Base-by-base conservation (phyloP, 2,113 vertebrate species). In the Budorcas taxicolor region DNA sequence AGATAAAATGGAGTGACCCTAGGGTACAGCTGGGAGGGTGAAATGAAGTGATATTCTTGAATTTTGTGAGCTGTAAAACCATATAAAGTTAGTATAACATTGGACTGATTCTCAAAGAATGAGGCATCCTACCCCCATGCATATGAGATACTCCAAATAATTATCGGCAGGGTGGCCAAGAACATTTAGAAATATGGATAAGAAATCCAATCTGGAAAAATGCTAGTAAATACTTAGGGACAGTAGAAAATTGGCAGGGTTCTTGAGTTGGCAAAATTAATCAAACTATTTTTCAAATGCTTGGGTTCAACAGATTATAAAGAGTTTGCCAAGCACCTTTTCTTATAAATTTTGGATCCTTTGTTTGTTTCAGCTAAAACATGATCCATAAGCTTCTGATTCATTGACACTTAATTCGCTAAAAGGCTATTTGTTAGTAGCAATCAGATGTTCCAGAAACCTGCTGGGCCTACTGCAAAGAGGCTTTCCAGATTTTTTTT, bases 211-310 rank as follows among this genome's bases (percentile, higher is more conserved):
- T 95, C 80, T 86, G 96, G 94, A 87, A 94, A 96, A 97, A 81
- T 71, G 94, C 81, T 96, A 29, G 81, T 62, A 52, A 94, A 93
- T 86, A 95, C 84, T 90, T 52, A 67, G 74, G 96, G 94, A 94
- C 40, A 89, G 78, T 19, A 92, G 90, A 78, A 91, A 62, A 58
- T 91, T 98, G 97, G 97, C 97, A 95, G 95, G 11, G 33, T 9
- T 92, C 29, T 83, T 25, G 36, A 85, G 90, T 33, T 97, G 97
- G 97, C 97, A 97, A 90, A 95, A 96, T 91, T 57, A 96, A 96
- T 96, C 81, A 62, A 96, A 95, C 90, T 97, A 47, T 96, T 97
- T 98, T 97, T 96, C 92, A 88, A 96, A 97, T 43, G 74, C 96
- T 98, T 90, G 92, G 74, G 87, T 92, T 97, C 97, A 97, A 88